phyloP scores from a whole-genome alignment of 2,888 invertebrate species.

The Drosophila mulleri region DNA sequence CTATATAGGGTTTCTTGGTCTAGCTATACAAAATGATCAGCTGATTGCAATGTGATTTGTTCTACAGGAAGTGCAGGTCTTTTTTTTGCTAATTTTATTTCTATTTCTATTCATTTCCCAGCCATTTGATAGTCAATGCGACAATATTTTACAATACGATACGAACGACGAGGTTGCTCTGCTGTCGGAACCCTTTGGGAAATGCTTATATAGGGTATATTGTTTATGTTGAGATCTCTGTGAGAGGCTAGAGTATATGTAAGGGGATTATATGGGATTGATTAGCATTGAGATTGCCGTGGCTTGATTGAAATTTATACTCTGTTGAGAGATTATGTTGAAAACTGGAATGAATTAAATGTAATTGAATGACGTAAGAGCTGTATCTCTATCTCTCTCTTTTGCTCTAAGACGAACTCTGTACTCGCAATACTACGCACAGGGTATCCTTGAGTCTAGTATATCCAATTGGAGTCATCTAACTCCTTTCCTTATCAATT shows the following conservation, averaged over 20 bases:
- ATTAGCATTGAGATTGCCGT: neutral
- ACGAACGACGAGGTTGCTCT: slow-evolving; percentile 41
- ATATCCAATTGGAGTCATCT: neutral
- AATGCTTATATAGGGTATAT: neutral
- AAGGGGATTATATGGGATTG: neutral
- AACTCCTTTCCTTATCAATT: slow-evolving; percentile 2
- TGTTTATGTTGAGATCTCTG: neutral
- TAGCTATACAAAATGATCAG: slow-evolving; percentile 19
- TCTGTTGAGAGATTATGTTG: too few relatives aligned
- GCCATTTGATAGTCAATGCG: slow-evolving; percentile 18
- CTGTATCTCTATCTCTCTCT: too few relatives aligned
- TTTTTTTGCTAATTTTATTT: neutral
- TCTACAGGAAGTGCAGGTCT: slow-evolving; percentile 13
- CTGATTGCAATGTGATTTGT: slow-evolving; percentile 20
- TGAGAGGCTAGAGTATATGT: neutral
- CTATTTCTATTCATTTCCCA: neutral
- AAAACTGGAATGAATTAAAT: too few relatives aligned
- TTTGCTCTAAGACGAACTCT: too few relatives aligned
- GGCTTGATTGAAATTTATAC: too few relatives aligned
- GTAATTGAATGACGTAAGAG: too few relatives aligned
- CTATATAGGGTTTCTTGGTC: slow-evolving; percentile 65
- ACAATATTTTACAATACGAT: slow-evolving; percentile 31
- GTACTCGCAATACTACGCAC: too few relatives aligned
- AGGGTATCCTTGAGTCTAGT: neutral
- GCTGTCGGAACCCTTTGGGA: neutral